phyloP scores from a whole-genome alignment of 2,797 vertebrate genomes.

The Anniella stebbinsi region DNA sequence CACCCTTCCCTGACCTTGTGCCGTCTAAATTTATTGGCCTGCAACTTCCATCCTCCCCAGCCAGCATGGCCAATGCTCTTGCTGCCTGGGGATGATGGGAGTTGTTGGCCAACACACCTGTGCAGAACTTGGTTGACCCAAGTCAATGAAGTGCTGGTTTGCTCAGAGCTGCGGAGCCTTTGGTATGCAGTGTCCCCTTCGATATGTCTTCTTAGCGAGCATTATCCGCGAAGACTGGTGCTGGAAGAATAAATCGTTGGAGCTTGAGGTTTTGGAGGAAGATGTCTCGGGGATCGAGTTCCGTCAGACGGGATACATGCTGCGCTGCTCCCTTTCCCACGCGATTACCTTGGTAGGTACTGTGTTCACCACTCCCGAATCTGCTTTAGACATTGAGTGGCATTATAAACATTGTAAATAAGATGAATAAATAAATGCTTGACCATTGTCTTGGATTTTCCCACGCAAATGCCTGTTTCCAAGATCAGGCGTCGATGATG shows the following conservation, averaged over 20 bases:
- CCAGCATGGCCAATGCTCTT: not conserved
- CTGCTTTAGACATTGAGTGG: too few relatives aligned
- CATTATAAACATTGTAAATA: too few relatives aligned
- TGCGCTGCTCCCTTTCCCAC: constrained; percentile 95
- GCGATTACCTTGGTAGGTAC: constrained; percentile 94
- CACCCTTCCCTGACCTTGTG: too few relatives aligned
- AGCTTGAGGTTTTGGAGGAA: constrained; percentile 91
- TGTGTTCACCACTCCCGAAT: too few relatives aligned
- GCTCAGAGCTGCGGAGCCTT: not conserved
- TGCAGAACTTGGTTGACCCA: too few relatives aligned
- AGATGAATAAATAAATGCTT: not conserved
- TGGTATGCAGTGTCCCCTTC: not conserved
- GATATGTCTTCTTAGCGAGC: constrained; percentile 80
- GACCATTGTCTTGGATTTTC: not conserved
- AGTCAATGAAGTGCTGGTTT: not conserved
- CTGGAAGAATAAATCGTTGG: constrained; percentile 96
- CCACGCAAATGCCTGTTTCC: constrained; percentile 39
- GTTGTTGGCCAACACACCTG: not conserved
- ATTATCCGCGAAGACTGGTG: constrained; percentile 98
- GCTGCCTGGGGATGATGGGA: not conserved
- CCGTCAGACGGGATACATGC: constrained; percentile 97
- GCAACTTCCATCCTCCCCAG: not conserved
- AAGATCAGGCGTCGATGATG: constrained; percentile 21
- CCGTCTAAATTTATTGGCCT: not conserved
- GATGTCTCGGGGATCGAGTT: constrained; percentile 91